Evolutionary conservation across 2,888 invertebrate species (phyloP).

Genomic region (Anarsia innoxiella): DNA sequence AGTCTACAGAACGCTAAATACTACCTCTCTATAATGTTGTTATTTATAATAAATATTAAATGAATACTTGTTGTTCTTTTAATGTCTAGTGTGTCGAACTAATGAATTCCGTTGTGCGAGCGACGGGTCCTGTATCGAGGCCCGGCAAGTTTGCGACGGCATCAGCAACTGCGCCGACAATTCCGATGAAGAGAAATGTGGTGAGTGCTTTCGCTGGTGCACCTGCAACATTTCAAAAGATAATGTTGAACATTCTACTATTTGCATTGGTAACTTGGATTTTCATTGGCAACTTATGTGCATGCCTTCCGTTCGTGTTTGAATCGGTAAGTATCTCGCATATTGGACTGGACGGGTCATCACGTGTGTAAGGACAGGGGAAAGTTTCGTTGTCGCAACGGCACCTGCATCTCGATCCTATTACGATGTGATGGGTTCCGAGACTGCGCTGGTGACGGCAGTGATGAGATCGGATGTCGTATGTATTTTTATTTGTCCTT

Average conservation of each 20-base stretch:
- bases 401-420: constrained; percentile 81
- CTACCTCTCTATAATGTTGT: not conserved
- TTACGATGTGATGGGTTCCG: constrained; percentile 83
- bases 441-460: constrained; percentile 80
- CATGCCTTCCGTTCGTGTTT: constrained; percentile 38
- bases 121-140: constrained; percentile 77
- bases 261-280: too few species aligned
- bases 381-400: constrained; percentile 82
- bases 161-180: constrained; percentile 71
- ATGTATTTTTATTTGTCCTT: too few species aligned
- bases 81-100: constrained; percentile 36
- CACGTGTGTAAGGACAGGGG: constrained; percentile 65
- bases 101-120: constrained; percentile 76
- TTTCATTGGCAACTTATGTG: too few species aligned
- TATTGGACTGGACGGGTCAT: constrained; percentile 46
- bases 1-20: too few species aligned
- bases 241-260: too few species aligned
- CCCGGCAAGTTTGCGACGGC: constrained; percentile 74
- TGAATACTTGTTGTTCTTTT: too few species aligned
- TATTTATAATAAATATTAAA: too few species aligned
- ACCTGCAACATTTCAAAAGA: too few species aligned
- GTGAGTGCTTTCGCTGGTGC: too few species aligned
- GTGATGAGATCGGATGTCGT: constrained; percentile 79
- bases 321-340: constrained; percentile 50
- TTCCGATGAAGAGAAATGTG: constrained; percentile 77